These are phyloP conservation scores for Halocynthia aurantium DNA, from an alignment of 23 tunicate species.

Conservation along the genomic window DNA sequence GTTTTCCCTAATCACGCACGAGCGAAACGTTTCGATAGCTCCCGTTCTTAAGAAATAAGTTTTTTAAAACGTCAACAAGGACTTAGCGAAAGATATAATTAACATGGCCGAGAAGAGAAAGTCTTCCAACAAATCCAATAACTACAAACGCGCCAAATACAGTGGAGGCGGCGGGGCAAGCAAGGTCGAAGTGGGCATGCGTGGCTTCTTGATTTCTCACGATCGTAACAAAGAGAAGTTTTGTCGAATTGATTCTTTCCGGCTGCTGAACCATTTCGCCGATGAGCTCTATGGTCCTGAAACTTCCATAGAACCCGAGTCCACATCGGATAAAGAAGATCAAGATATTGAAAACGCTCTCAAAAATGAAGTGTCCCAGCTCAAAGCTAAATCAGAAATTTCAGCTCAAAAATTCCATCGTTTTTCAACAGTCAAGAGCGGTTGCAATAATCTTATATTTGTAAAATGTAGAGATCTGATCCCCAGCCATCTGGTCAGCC, in stretches of 20 bases:
- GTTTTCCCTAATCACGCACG: too few species aligned
- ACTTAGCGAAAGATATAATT: background rate
- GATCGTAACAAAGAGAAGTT: slow-evolving; percentile 57
- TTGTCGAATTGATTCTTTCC: slow-evolving; percentile 58
- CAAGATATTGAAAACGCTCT: slow-evolving; percentile 52
- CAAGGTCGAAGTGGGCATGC: slow-evolving; percentile 35
- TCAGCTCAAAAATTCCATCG: slow-evolving; percentile 13
- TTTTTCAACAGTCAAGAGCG: slow-evolving; percentile 44
- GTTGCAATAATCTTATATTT: slow-evolving; percentile 70
- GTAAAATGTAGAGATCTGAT: slow-evolving; percentile 24
- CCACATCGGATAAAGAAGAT: slow-evolving; percentile 5
- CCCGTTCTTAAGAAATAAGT: too few species aligned
- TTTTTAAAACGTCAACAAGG: too few species aligned
- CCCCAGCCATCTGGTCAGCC: slow-evolving; percentile 42
- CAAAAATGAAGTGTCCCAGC: slow-evolving; percentile 14
- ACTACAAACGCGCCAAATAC: background rate
- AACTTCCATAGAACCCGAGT: slow-evolving; percentile 4
- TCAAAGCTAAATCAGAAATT: background rate
- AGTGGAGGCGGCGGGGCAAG: slow-evolving; percentile 1
- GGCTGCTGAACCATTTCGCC: slow-evolving; percentile 67
- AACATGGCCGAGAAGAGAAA: background rate
- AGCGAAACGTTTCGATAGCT: too few species aligned
- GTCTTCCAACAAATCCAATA: background rate
- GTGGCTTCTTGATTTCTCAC: slow-evolving; percentile 65
- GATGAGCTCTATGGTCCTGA: slow-evolving; percentile 58